Base-by-base conservation (phyloP, 1,140 invertebrate genomes). In the Protaetia brevitarsis region DNA sequence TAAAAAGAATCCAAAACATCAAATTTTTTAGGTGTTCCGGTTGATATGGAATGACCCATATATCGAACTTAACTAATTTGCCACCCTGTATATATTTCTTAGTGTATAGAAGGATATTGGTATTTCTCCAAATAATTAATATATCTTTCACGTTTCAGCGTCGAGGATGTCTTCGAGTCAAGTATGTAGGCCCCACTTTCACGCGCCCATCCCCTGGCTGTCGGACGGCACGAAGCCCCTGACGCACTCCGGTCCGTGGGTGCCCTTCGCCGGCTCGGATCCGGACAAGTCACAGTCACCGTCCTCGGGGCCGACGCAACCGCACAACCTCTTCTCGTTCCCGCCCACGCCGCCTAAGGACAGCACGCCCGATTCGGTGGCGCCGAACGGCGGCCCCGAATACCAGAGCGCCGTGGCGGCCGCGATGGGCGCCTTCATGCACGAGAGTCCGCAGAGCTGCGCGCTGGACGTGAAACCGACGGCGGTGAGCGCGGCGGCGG, bases 341-440 rank as follows among this genome's bases (percentile, higher is more conserved):
- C 94, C 94, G 59, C 94, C 94, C 36, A 96, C 94, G 72, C 94
- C 94, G 60, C 94, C 94, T 45, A 96, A 96, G 82, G 94, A 96
- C 80, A 93, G 91, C 60, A 96, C 93, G 66, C 93, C 94, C 23
- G 94, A 96, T 79, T 92, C 90, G 71, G 87, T 89, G 72, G 84
- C 77, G 73, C 83, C 77, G 64, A 79, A 69, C 34, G 78, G 80
- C 7, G 76, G 78, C 21, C 78, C 80, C 71, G 82, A 84, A 68
- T 88, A 89, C 77, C 86, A 88, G 71, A 86, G 84, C 69, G 86
- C 85, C 19, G 87, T 87, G 69, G 88, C 86, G 45, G 87, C 88
- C 74, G 87, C 86, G 51, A 88, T 89, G 88, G 87, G 87, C 57
- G 88, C 87, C 13, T 89, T 88, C 81, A 88, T 89, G 86, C 87